phyloP scores from a whole-genome alignment of 2,113 vertebrate species.

The Micronycteris hirsuta region DNA sequence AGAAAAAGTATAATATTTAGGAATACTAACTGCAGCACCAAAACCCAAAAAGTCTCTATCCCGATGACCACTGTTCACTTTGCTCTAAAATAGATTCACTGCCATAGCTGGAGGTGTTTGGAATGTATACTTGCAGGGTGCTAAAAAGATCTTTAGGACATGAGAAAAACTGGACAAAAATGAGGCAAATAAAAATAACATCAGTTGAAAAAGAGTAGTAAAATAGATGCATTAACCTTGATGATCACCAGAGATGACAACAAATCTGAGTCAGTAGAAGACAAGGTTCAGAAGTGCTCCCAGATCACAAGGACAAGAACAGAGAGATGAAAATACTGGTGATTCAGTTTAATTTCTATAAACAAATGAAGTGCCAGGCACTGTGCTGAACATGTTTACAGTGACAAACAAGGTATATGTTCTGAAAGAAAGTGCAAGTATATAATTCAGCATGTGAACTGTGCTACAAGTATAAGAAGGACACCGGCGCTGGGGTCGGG shows the following conservation, averaged over 20 bases:
- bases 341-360: not conserved
- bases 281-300: not conserved
- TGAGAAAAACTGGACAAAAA: not conserved
- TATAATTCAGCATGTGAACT: not conserved
- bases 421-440: not conserved
- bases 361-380: not conserved
- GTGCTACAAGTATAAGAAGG: not conserved
- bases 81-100: not conserved
- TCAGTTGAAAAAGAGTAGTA: not conserved
- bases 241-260: not conserved
- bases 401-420: not conserved
- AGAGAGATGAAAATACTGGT: not conserved
- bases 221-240: not conserved
- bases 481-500: accelerated
- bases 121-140: not conserved
- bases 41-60: not conserved
- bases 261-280: not conserved
- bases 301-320: not conserved
- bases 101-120: not conserved
- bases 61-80: not conserved
- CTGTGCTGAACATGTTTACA: not conserved
- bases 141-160: not conserved
- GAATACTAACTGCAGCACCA: not conserved
- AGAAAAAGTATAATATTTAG: not conserved
- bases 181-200: not conserved